phyloP scores from a whole-genome alignment of 2,888 invertebrate species.

The Tachina fera region DNA sequence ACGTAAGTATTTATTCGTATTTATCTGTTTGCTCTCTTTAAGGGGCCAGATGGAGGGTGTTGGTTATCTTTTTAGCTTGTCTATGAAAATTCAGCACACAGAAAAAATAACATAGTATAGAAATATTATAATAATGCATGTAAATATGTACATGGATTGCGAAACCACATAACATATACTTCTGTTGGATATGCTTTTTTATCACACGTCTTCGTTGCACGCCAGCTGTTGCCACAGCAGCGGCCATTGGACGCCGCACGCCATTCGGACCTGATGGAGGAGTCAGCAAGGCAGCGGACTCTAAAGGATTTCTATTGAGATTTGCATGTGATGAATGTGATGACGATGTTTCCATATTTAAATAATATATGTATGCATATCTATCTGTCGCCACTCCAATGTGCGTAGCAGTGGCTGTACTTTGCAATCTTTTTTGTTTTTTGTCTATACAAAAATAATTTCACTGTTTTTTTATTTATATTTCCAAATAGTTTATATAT shows the following conservation, averaged over 20 bases:
- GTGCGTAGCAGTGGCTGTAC: slow-evolving; percentile 1
- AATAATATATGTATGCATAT: slow-evolving; percentile 33
- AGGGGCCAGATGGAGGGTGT: neutral
- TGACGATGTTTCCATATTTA: slow-evolving; percentile 65
- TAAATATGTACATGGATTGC: slow-evolving; percentile 81
- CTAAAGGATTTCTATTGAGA: slow-evolving; percentile 62
- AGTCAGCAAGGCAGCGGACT: slow-evolving; percentile 53
- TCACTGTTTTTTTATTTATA: slow-evolving; percentile 46
- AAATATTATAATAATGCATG: slow-evolving; percentile 28
- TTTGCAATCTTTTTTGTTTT: slow-evolving; percentile 33
- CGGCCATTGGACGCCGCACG: slow-evolving; percentile 65
- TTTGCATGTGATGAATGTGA: slow-evolving; percentile 52
- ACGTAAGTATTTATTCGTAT: neutral
- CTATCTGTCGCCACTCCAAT: neutral
- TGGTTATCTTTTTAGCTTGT: neutral
- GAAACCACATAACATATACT: slow-evolving; percentile 83
- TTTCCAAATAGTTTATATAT: slow-evolving; percentile 2
- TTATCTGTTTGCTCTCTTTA: neutral
- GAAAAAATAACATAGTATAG: neutral
- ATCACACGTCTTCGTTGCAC: slow-evolving; percentile 81
- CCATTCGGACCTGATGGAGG: slow-evolving; percentile 14
- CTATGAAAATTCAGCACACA: neutral
- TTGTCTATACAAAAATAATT: slow-evolving; percentile 18
- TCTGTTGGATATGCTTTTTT: slow-evolving; percentile 83
- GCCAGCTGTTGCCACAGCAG: slow-evolving; percentile 80